A percentile compares a stretch with the other conserved stretches of the same genome.
Evolutionary conservation across 2,113 vertebrate species (phyloP).

Genomic region (Acanthochromis polyacanthus): DNA sequence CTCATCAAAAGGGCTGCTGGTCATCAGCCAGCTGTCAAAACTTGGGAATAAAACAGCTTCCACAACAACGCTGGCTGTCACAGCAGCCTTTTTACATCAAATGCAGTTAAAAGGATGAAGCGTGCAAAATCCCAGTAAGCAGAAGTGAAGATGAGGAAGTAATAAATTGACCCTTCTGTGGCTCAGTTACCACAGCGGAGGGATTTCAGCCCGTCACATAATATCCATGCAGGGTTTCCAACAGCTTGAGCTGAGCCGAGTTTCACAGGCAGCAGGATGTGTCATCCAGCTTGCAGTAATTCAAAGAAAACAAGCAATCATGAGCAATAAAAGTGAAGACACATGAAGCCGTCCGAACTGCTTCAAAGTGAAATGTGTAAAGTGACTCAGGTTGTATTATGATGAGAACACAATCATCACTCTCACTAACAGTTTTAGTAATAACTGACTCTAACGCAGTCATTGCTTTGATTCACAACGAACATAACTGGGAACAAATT

Average conservation of each 20-base stretch:
- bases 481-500: neutral
- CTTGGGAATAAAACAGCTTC: constrained; percentile 24
- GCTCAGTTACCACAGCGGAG: constrained; percentile 1
- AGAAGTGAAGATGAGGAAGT: constrained; percentile 22
- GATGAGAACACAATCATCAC: neutral
- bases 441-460: neutral
- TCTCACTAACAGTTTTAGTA: neutral
- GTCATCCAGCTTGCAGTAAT: neutral
- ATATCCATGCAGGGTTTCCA: constrained; percentile 19
- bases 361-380: neutral
- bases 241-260: neutral
- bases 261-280: neutral
- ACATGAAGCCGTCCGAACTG: neutral
- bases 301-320: neutral
- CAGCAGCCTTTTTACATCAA: constrained; percentile 25
- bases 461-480: neutral
- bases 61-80: constrained; percentile 31
- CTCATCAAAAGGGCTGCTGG: neutral
- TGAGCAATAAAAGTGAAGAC: neutral
- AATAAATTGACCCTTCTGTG: constrained; percentile 25
- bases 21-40: constrained; percentile 24
- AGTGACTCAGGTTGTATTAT: neutral
- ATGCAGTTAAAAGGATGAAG: constrained; percentile 32
- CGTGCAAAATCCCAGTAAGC: constrained; percentile 28
- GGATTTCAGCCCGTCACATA: neutral